Evolutionary conservation across 2,888 invertebrate genomes (phyloP), one percentile per base, ranked within the genome.

Genomic region (Campoplex nolae): DNA sequence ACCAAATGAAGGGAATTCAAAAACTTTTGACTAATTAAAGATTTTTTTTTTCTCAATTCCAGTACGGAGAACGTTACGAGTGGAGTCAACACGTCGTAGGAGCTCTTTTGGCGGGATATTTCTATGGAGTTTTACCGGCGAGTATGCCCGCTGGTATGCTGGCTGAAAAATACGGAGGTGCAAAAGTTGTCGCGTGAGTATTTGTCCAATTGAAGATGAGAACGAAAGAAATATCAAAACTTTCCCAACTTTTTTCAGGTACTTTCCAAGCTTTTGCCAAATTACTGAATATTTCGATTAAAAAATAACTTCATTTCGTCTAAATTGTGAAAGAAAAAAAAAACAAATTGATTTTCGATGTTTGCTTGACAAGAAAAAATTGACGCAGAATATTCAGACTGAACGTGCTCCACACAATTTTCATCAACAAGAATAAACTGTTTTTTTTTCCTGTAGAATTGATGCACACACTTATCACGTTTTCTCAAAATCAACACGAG

Each of bases 181-280:
- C 94, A 3, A 92, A 89, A 91, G 93, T 94, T 28, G 94, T 94
- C 11, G 94, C 93, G 94, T 94, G 88, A 92, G 93, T 92, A 85
- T 13, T 54, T 16, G 11, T n/a, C 28, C 4, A 16, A 73, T 38
- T 54, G 1, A 3, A 3, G 32, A 32, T 51, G 28, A 28, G 13
- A 45, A 45, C 3, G 28, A 48, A 48, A 16, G n/a, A 71, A 71
- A 71, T 7, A 45, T 68, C 8, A 11, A 13, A 38, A 18, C 13
- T 2, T 0, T 3, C 0, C 2, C 2, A 16, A 71, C 7, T 18
- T 48, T 45, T 71, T 8, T 71, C 2, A 3, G 23, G 16, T 8
- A n/a, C n/a, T 48, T 38, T 67, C 8, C 8, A 38, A 38, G 8
- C 35, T n/a, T n/a, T 38, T 42, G n/a, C 11, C n/a, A 1, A 16